A percentile compares a stretch with the other conserved stretches of the same genome.
These are phyloP conservation scores for Drosophila eohydei DNA, from an alignment of 2,888 invertebrate genomes.

Conservation along the genomic window DNA sequence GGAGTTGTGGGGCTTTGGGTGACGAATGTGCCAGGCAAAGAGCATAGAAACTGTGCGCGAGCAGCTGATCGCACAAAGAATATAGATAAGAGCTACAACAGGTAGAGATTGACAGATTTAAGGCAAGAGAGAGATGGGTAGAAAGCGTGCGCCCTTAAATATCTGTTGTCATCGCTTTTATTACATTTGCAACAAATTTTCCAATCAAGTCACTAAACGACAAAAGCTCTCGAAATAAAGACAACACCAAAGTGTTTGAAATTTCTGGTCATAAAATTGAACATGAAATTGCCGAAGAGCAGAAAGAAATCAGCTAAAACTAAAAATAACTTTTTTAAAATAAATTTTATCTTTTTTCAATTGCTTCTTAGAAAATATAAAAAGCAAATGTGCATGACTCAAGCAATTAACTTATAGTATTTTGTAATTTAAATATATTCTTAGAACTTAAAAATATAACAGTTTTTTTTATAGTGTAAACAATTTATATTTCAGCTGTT, in stretches of 20 bases:
- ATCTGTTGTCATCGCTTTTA: not conserved
- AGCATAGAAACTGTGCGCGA: not conserved
- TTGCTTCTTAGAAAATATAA: not conserved
- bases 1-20: not conserved
- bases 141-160: not conserved
- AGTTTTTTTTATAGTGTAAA: not conserved
- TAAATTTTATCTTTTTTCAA: constrained; percentile 13
- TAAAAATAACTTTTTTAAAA: not conserved
- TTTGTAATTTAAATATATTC: not conserved
- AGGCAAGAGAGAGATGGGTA: not conserved
- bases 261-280: constrained; percentile 10
- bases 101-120: not conserved
- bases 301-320: constrained; percentile 1
- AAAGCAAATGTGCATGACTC: not conserved
- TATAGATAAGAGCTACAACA: not conserved
- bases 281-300: not conserved
- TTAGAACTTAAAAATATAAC: not conserved
- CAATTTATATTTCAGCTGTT: not conserved
- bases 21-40: not conserved
- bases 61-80: not conserved
- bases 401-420: constrained; percentile 1
- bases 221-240: not conserved
- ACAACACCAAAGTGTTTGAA: not conserved
- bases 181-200: no score
- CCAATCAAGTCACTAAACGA: not conserved